A percentile compares a stretch with the other conserved stretches of the same genome.
Evolutionary conservation across 1,140 invertebrate species (phyloP).

Genomic region (Parapsyche elsis): DNA sequence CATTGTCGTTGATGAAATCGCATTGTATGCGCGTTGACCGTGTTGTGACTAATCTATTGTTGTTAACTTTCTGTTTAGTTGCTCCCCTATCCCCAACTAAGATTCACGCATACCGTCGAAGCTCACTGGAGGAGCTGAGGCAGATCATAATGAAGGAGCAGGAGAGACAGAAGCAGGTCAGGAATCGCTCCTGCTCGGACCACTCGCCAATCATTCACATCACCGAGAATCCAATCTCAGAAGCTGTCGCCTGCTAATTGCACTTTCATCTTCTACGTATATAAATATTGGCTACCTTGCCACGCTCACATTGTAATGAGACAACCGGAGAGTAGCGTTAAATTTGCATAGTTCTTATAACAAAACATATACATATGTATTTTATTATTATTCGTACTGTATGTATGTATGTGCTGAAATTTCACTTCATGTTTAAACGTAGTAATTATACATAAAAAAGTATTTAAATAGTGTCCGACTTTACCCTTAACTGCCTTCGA

Average conservation of each 20-base stretch:
- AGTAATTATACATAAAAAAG: background rate
- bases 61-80: constrained; percentile 67
- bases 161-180: constrained; percentile 57
- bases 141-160: constrained; percentile 59
- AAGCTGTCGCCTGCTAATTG: constrained; percentile 77
- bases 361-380: background rate
- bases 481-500: constrained; percentile 8
- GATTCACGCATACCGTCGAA: constrained; percentile 73
- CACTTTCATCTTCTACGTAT: constrained; percentile 9
- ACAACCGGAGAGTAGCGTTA: constrained; percentile 7
- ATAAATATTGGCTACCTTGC: constrained; percentile 34
- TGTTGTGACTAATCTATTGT: constrained; percentile 8
- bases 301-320: constrained; percentile 44
- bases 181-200: constrained; percentile 62
- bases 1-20: too few species aligned
- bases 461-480: background rate
- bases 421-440: background rate
- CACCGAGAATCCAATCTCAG: constrained; percentile 82
- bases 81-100: constrained; percentile 76
- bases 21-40: too few species aligned
- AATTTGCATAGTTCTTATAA: background rate
- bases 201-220: constrained; percentile 77
- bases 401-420: background rate
- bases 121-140: constrained; percentile 68
- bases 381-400: background rate